phyloP scores from a whole-genome alignment of 2,797 vertebrate species.

The Brotogeris chrysoptera region DNA sequence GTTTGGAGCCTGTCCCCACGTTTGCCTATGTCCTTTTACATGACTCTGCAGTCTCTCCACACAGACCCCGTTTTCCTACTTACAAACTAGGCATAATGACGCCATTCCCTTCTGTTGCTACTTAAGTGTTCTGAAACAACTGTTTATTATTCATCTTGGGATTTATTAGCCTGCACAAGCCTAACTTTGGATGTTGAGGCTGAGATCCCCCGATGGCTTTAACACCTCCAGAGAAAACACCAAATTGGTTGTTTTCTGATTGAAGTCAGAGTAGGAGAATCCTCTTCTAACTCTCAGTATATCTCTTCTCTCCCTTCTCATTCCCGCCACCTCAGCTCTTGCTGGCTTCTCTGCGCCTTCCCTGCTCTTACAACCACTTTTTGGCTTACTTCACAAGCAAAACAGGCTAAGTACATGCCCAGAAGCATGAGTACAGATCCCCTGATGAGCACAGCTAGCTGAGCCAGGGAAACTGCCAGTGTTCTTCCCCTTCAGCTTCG shows the following conservation, averaged over 20 bases:
- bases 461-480: neutral
- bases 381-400: neutral
- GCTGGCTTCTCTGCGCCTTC: neutral
- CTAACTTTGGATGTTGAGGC: neutral
- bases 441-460: neutral
- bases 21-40: neutral
- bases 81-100: neutral
- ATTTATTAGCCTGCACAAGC: neutral
- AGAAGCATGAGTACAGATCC: neutral
- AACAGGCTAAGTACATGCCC: neutral
- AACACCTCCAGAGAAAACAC: neutral
- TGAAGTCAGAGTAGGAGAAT: neutral
- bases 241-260: neutral
- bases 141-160: neutral
- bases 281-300: neutral
- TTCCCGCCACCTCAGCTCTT: neutral
- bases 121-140: neutral
- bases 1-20: neutral
- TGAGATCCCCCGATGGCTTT: neutral
- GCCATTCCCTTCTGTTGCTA: neutral
- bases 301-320: neutral
- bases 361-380: neutral
- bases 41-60: neutral
- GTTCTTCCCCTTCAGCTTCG: neutral
- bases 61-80: neutral